phyloP scores from a whole-genome alignment of 1,140 invertebrate species.

The Meloidogyne chitwoodi region DNA sequence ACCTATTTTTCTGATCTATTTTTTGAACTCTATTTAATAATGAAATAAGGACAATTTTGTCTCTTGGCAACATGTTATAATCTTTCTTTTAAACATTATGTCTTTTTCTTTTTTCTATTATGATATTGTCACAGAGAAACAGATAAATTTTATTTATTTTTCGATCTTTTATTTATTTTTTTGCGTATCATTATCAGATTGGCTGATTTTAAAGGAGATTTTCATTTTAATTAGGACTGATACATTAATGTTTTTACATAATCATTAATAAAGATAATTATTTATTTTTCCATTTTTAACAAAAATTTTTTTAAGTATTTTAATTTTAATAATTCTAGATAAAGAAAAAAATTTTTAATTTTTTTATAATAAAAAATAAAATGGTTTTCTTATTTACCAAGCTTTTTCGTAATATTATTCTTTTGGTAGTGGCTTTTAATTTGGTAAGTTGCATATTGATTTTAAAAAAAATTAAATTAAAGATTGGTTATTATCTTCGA shows the following conservation, averaged over 20 bases:
- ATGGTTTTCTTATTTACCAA: slow-evolving; percentile 40
- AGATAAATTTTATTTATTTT: background rate
- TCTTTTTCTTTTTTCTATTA: no score
- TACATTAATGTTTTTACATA: no score
- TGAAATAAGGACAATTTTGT: no score
- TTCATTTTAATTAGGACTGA: background rate
- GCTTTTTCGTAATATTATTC: slow-evolving; percentile 32
- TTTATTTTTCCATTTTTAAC: no score
- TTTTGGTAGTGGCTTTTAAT: slow-evolving; percentile 30
- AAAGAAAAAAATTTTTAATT: background rate
- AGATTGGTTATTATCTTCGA: slow-evolving; percentile 16
- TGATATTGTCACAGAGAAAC: background rate
- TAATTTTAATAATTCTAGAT: background rate
- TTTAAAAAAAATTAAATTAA: background rate
- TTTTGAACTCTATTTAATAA: no score
- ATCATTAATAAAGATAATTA: no score
- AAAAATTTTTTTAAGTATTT: no score
- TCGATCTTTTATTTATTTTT: background rate
- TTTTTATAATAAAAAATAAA: slow-evolving; percentile 2
- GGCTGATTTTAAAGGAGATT: background rate
- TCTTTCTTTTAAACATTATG: no score
- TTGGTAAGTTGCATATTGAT: slow-evolving; percentile 2
- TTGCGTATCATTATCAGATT: background rate
- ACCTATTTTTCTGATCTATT: no score
- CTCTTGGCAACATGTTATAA: no score